Evolutionary conservation across 2,888 invertebrate species (phyloP).

Genomic region (Pandemis corylana): DNA sequence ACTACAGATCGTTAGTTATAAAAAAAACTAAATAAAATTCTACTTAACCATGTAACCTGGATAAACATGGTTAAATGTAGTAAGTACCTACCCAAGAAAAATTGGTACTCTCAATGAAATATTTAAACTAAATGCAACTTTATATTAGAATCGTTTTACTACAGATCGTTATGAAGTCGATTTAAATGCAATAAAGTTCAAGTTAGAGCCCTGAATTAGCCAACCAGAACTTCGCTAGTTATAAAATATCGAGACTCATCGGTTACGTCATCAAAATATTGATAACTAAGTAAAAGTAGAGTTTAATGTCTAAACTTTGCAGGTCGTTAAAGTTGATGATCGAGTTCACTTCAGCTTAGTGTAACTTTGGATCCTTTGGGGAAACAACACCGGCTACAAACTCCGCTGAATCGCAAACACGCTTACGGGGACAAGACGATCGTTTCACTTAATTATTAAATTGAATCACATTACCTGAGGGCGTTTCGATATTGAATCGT

Average conservation of each 20-base stretch:
- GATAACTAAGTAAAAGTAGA: slow-evolving; percentile 58
- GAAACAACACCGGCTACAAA: slow-evolving; percentile 64
- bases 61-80: too few relatives aligned
- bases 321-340: slow-evolving; percentile 71
- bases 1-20: not conserved
- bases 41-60: too few relatives aligned
- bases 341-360: slow-evolving; percentile 63
- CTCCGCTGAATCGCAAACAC: slow-evolving; percentile 51
- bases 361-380: slow-evolving; percentile 66
- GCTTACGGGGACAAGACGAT: slow-evolving; percentile 44
- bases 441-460: slow-evolving; percentile 58
- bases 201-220: slow-evolving; percentile 9
- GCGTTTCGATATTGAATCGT: slow-evolving; percentile 70
- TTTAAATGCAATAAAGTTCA: slow-evolving; percentile 23
- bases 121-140: slow-evolving; percentile 7
- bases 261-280: slow-evolving; percentile 54
- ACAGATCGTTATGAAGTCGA: slow-evolving; percentile 9
- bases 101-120: not conserved
- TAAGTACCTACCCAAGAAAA: too few relatives aligned
- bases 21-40: too few relatives aligned
- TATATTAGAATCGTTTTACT: not conserved
- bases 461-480: slow-evolving; percentile 58
- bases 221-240: slow-evolving; percentile 7
- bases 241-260: slow-evolving; percentile 48
- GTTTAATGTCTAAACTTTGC: slow-evolving; percentile 64